Evolutionary conservation across 2,888 invertebrate genomes (phyloP), one percentile per base, ranked within the genome.

Genomic region (Tipula unca): DNA sequence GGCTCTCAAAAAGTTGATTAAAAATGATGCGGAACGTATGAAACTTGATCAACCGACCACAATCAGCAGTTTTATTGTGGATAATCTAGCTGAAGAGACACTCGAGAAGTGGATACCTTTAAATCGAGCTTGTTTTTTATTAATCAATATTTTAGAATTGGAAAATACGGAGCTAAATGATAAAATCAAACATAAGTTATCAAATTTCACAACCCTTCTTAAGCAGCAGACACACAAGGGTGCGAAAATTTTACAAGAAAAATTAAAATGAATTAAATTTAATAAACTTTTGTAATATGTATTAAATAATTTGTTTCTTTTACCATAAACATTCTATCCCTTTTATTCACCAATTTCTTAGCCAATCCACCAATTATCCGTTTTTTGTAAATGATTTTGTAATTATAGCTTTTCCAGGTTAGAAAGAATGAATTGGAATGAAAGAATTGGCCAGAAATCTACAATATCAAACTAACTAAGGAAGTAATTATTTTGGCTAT

Each of bases 121-220:
- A 82, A 97, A 97, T 88, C 92, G 96, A 87, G 95, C 95, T 0
- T 96, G 96, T 88, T 97, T 96, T 89, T 91, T 96, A 86, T 90
- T 96, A 8, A 90, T 96, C 1, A 92, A 93, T 85, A 89, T 95
- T 25, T 92, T 94, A 82, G 95, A 95, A 90, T 94, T 93, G 88
- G 93, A 92, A 6, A 91, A 91, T 29, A 89, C 89, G 29, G 88
- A 90, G 85, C 88, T 95, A 1, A 92, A 92, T 87, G 89, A 90
- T 42, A 92, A 92, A 87, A 88, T 95, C 0, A 85, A 87, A 25
- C 85, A 87, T 2, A 86, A 88, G 17, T 5, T 83, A 17, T 29
- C 2, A 29, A 85, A 85, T 14, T 39, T 85, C 2, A 48, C 29
- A 0, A 1, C 86, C 1, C 20, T 85, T 10, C 88, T 95, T 85